Evolutionary conservation across 2,113 vertebrate species (phyloP).

Genomic region (Microcebus lehilahytsara): DNA sequence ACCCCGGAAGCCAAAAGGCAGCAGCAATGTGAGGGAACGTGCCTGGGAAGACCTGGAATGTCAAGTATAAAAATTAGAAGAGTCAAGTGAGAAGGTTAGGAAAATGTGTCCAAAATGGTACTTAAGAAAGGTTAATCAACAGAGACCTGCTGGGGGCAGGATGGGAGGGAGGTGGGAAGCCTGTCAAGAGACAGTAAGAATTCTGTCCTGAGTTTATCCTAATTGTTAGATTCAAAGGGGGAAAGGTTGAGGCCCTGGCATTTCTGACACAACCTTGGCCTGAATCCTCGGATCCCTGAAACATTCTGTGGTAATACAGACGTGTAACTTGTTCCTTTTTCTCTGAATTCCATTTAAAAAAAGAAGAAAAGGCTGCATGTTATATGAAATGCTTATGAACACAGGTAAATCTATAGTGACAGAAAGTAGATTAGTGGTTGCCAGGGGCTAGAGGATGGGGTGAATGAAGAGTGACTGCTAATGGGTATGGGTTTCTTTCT

Average conservation of each 20-base stretch:
- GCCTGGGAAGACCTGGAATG: neutral
- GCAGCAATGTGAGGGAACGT: neutral
- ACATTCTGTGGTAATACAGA: neutral
- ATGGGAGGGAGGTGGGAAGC: neutral
- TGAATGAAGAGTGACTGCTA: neutral
- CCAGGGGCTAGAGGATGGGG: neutral
- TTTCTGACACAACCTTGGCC: neutral
- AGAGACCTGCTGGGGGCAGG: neutral
- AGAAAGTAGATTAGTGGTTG: neutral
- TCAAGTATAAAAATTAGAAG: neutral
- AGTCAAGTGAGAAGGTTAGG: neutral
- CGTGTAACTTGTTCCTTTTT: neutral
- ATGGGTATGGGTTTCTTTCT: neutral
- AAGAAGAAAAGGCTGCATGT: neutral
- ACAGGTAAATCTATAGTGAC: neutral
- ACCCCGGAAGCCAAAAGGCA: neutral
- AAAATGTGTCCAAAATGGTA: neutral
- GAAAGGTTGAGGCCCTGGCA: neutral
- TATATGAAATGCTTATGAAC: neutral
- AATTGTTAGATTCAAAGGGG: neutral
- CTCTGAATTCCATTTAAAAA: neutral
- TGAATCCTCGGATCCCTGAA: neutral
- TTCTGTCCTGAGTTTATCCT: neutral
- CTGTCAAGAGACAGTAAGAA: neutral
- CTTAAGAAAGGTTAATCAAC: neutral